These are phyloP conservation scores for Harpagifer antarcticus DNA, from an alignment of 2,797 vertebrate genomes.

Conservation along the genomic window DNA sequence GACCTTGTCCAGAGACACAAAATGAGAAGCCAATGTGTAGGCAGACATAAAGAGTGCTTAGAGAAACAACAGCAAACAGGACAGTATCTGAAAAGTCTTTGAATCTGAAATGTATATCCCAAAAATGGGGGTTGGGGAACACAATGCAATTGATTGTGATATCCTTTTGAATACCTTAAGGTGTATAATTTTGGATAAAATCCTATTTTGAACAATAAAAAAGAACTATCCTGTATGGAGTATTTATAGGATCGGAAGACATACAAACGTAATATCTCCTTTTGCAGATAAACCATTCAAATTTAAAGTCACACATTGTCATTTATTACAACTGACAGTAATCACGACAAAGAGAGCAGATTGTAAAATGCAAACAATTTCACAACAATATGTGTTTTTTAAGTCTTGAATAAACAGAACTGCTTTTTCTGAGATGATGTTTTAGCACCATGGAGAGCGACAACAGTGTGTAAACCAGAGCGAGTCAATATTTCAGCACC, in stretches of 20 bases:
- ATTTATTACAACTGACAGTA: neutral
- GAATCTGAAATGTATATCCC: neutral
- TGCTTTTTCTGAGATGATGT: neutral
- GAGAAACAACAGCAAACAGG: neutral
- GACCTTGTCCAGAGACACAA: too few species aligned
- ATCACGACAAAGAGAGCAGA: neutral
- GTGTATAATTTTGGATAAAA: too few species aligned
- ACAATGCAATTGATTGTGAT: too few species aligned
- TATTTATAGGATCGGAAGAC: neutral
- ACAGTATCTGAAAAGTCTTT: neutral
- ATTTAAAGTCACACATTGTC: neutral
- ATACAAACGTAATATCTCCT: neutral
- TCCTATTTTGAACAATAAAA: neutral
- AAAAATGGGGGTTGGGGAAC: too few species aligned
- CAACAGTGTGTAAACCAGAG: neutral
- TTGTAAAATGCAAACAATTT: neutral
- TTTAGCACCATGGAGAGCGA: constrained; percentile 58
- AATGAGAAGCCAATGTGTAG: neutral
- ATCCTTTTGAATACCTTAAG: neutral
- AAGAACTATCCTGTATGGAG: neutral
- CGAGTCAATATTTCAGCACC: constrained; percentile 44
- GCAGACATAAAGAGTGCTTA: neutral
- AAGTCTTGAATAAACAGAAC: constrained; percentile 1
- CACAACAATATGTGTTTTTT: neutral
- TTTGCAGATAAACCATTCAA: neutral